Base-by-base conservation (phyloP, 2,888 invertebrate genomes). In the Agapetus fuscipes region DNA sequence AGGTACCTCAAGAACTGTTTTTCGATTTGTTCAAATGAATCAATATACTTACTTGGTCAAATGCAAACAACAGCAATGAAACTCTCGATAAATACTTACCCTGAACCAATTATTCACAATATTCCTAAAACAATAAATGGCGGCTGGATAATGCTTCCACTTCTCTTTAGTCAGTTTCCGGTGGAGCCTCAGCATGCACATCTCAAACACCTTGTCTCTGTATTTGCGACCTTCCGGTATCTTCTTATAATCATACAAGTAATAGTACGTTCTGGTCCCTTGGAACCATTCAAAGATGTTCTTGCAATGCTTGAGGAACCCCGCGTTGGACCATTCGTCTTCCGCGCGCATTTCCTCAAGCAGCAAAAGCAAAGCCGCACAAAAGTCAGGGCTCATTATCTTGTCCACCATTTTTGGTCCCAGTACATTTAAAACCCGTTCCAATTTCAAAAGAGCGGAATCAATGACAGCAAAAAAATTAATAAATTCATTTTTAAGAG, bases 81-180 rank as follows among this genome's bases (percentile, higher is more conserved):
- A n/a, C n/a, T n/a, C n/a, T n/a, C n/a, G n/a, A n/a, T n/a, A n/a
- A 5, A 7, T 13, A 3, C 24, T 25, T 46, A 47, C 47, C 42
- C 45, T 30, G 2, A 30, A 26, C 44, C 45, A 39, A 25, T 32
- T 28, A 5, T 25, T 31, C 3, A 41, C 17, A 12, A 42, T 17
- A 29, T 27, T 34, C 15, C 47, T 37, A 32, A 41, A 47, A 17
- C 34, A 45, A 26, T 45, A 26, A 3, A 47, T 6, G 12, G 39
- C 30, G 2, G 33, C 42, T n/a, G 47, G 47, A 9, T 44, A 31
- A 17, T 37, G 35, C 17, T 47, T 47, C 47, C 47, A 47, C 14
- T 32, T 34, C 7, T 45, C 44, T 27, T 38, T 44, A 7, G 47
- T 45, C 9, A 47, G 37, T 32, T 44, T 42, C 13, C 20, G 28